A percentile compares a stretch with the other conserved stretches of the same genome.
Conservation (phyloP, 2,113 vertebrate genomes). For the Eulacestoma nigropectus region DNA sequence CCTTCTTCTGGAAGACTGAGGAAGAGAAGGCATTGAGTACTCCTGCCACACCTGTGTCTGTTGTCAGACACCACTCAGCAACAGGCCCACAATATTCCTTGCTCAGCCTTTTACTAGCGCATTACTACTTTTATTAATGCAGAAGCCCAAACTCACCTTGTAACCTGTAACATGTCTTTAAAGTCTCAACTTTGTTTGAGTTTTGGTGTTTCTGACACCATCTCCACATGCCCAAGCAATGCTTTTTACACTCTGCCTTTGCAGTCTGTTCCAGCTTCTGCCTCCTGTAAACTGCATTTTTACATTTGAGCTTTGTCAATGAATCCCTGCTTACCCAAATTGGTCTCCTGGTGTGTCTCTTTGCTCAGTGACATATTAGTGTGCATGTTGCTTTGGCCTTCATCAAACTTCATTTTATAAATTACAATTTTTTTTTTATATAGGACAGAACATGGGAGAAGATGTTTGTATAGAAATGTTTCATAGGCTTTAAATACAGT, state of each 20-base stretch:
- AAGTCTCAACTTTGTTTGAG: neutral
- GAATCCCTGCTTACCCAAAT: neutral
- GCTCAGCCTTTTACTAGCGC: neutral
- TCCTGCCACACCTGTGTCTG: neutral
- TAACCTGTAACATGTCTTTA: neutral
- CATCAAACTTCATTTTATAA: neutral
- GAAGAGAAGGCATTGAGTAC: neutral
- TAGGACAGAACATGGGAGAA: neutral
- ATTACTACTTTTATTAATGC: neutral
- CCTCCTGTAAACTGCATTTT: neutral
- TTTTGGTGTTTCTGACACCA: neutral
- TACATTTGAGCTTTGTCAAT: neutral
- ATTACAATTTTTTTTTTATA: neutral
- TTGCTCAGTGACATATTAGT: neutral
- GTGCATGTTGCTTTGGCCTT: neutral
- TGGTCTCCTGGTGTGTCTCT: neutral
- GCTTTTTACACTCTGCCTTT: neutral
- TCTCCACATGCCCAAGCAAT: neutral
- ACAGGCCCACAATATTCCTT: neutral
- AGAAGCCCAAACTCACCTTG: neutral
- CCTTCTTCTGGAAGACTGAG: neutral
- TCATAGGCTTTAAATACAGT: neutral
- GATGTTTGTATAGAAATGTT: neutral
- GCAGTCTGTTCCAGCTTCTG: neutral
- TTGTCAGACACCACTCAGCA: neutral